Evolutionary conservation across 2,113 vertebrate genomes (phyloP), one percentile per base, ranked within the genome.

Genomic region (Catharus fuscescens): DNA sequence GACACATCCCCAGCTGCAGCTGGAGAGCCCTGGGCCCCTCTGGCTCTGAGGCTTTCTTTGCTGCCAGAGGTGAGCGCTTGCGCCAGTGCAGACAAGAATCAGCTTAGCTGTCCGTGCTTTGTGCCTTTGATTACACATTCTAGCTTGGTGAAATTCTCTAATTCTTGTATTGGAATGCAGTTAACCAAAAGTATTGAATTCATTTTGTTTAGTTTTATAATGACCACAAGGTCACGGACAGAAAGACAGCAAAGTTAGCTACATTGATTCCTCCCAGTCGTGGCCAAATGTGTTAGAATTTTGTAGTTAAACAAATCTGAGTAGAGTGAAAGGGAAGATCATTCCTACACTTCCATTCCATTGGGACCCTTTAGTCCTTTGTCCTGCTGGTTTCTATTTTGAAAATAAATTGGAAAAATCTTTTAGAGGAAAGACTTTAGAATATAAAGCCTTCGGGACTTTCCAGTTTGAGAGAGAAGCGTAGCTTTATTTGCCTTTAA

Each of bases 401-500:
- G 85, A 95, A 92, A 95, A 96, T 95, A 96, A 97, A 96, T 94
- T 93, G 87, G 69, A 93, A 88, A 94, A 90, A 54, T 88, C 62
- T 94, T 92, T 93, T 81, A 80, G n/a, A 80, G 32, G 57, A 47
- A 94, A 84, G 84, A 40, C 69, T 96, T 96, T 12, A 80, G 54
- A 90, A 93, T 93, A 82, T 86, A 77, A 95, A 97, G 13, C 88
- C 72, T 87, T 31, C 18, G 95, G 80, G 88, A 86, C 57, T 48
- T 94, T 78, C 12, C 61, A 80, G 56, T 86, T 94, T 80, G 94
- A 95, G 80, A 87, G 59, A 86, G 53, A 94, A 91, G 42, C 7
- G 2, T n/a, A 67, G 82, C 57, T 95, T 96, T 96, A 95, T 97
- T 96, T 97, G 88, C 72, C 86, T 96, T 97, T 92, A 95, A 95